Conservation (phyloP, 2,797 vertebrate genomes). For the Galaxias olidus region DNA sequence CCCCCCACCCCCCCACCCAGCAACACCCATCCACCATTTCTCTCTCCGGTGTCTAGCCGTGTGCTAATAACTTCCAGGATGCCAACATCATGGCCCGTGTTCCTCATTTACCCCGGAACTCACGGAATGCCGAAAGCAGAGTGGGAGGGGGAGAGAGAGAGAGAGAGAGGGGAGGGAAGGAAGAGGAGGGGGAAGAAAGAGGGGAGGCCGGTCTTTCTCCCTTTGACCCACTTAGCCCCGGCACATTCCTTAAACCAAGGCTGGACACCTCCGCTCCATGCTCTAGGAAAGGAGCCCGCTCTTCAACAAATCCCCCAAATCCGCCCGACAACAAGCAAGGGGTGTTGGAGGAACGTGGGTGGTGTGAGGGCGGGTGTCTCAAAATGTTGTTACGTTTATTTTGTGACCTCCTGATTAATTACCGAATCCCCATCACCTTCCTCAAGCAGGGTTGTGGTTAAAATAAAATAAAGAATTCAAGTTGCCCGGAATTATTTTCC, state of each 20-base stretch:
- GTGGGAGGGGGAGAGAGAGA: slow-evolving; percentile 15
- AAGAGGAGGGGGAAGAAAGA: slow-evolving; percentile 50
- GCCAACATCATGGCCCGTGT: slow-evolving; percentile 54
- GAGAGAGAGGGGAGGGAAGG: background rate
- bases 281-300: slow-evolving; percentile 45
- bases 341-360: slow-evolving; percentile 21
- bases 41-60: slow-evolving; percentile 25
- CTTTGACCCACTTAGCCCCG: slow-evolving; percentile 74
- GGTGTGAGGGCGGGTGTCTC: slow-evolving; percentile 26
- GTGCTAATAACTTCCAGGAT: slow-evolving; percentile 50
- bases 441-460: slow-evolving; percentile 22
- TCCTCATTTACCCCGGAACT: slow-evolving; percentile 69
- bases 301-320: slow-evolving; percentile 61
- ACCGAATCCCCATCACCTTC: slow-evolving; percentile 35
- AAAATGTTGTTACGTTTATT: slow-evolving; percentile 38
- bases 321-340: slow-evolving; percentile 48
- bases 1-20: no score
- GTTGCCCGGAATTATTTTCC: slow-evolving; percentile 55
- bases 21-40: slow-evolving; percentile 4
- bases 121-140: slow-evolving; percentile 63
- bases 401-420: slow-evolving; percentile 43
- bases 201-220: slow-evolving; percentile 58
- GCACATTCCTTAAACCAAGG: slow-evolving; percentile 72
- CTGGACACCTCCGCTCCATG: slow-evolving; percentile 58
- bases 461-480: background rate